Evolutionary conservation across 1,140 invertebrate genomes (phyloP), one percentile per base, ranked within the genome.

Genomic region (Paracyclopina nana): DNA sequence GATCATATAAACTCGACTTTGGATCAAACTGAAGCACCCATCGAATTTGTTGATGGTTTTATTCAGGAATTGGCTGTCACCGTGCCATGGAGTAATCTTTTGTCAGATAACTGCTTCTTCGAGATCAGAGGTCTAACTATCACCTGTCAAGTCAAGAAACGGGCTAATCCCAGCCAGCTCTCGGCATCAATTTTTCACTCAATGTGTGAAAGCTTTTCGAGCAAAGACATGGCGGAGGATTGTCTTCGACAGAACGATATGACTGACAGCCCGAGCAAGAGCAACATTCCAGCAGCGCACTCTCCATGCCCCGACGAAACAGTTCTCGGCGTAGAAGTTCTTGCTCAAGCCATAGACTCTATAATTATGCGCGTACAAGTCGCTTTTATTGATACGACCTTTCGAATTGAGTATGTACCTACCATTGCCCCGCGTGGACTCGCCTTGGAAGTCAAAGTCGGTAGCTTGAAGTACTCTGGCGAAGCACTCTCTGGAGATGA

Each of bases 201-300:
- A 12, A 52, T 52, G 50, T 52, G 31, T 18, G 50, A 52, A 41
- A 52, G 50, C 50, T 52, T 52, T 18, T 40, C 30, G n/a, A 24
- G 30, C 22, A 24, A 45, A 14, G 20, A 44, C 27, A n/a, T 52
- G 16, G 50, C 50, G n/a, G 30, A 52, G 22, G 46, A 48, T 48
- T 48, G 46, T 20, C 14, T 48, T 20, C 25, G 29, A 29, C 24
- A 48, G 18, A 27, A 14, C n/a, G 46, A 48, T 42, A 22, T 42
- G 22, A 42, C 14, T 42, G n/a, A n/a, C n/a, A n/a, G 20, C 34
- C 34, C 34, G 34, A 38, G 14, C 34, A n/a, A 20, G 34, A 38
- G 8, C n/a, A n/a, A n/a, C n/a, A n/a, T n/a, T n/a, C n/a, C n/a
- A n/a, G 34, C 20, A 8, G 34, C 20, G 8, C n/a, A 38, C n/a